Conservation (phyloP, 2,797 vertebrate genomes). For the Ambastaia sidthimunki region DNA sequence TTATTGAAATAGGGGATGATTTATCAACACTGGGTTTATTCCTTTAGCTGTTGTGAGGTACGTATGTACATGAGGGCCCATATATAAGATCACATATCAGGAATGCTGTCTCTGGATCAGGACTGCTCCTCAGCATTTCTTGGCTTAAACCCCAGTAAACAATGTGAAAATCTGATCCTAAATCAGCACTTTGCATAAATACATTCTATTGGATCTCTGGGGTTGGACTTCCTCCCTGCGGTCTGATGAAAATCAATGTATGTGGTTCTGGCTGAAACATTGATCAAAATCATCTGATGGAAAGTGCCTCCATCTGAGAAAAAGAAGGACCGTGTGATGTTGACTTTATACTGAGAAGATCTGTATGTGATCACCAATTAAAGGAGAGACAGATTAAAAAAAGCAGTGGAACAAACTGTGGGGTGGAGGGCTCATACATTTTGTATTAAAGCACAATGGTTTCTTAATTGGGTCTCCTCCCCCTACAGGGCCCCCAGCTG, state of each 20-base stretch:
- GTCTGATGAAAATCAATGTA: slow-evolving; percentile 37
- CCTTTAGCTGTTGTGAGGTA: background rate
- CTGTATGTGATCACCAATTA: no score
- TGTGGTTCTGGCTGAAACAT: slow-evolving; percentile 22
- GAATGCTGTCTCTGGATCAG: slow-evolving; percentile 38
- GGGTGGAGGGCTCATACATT: slow-evolving; percentile 46
- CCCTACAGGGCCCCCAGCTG: slow-evolving; percentile 32
- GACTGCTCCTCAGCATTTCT: background rate
- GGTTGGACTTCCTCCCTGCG: slow-evolving; percentile 4
- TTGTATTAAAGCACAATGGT: slow-evolving; percentile 57
- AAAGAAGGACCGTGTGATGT: slow-evolving; percentile 29
- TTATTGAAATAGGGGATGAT: background rate
- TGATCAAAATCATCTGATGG: slow-evolving; percentile 40
- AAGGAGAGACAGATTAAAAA: background rate
- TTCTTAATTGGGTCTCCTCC: slow-evolving; percentile 49
- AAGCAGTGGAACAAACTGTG: slow-evolving; percentile 8
- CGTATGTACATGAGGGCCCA: background rate
- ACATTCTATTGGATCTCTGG: slow-evolving; percentile 26
- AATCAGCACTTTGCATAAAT: slow-evolving; percentile 35
- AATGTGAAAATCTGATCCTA: slow-evolving; percentile 38
- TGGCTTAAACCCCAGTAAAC: slow-evolving; percentile 19
- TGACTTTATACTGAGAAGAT: slow-evolving; percentile 2
- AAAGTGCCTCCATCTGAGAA: slow-evolving; percentile 35
- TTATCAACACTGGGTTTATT: slow-evolving; percentile 5
- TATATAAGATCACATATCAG: slow-evolving; percentile 11